These are phyloP conservation scores for Phataginus tricuspis DNA, from an alignment of 2,797 vertebrate genomes.

Conservation along the genomic window DNA sequence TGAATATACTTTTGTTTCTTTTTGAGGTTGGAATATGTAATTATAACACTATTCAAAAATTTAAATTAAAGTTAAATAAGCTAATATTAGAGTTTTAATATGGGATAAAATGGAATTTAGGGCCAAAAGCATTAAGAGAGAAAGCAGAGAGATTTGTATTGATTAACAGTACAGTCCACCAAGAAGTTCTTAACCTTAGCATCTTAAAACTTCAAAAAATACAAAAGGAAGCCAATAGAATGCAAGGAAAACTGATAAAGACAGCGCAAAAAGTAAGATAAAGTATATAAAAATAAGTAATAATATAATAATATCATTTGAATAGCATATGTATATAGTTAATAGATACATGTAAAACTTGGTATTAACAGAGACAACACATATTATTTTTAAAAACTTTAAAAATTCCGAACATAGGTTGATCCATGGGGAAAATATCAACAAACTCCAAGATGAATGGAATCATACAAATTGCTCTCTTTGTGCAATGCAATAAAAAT, in stretches of 20 bases:
- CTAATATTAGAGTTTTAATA: not conserved
- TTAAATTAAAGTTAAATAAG: not conserved
- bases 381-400: not conserved
- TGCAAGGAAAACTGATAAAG: not conserved
- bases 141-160: not conserved
- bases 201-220: constrained; percentile 27
- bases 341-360: not conserved
- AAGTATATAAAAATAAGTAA: not conserved
- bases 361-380: not conserved
- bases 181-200: not conserved
- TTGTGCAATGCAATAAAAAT: not conserved
- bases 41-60: not conserved
- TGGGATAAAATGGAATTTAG: not conserved
- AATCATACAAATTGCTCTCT: not conserved
- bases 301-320: not conserved
- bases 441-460: not conserved
- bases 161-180: not conserved
- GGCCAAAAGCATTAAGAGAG: not conserved
- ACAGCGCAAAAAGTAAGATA: not conserved
- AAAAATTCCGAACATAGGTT: not conserved
- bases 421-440: not conserved
- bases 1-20: not conserved
- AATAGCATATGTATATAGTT: not conserved
- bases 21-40: not conserved
- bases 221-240: not conserved